Evolutionary conservation across 1,140 invertebrate species (phyloP), one percentile per base, ranked within the genome.

Genomic region (Rhagoletis pomonella): DNA sequence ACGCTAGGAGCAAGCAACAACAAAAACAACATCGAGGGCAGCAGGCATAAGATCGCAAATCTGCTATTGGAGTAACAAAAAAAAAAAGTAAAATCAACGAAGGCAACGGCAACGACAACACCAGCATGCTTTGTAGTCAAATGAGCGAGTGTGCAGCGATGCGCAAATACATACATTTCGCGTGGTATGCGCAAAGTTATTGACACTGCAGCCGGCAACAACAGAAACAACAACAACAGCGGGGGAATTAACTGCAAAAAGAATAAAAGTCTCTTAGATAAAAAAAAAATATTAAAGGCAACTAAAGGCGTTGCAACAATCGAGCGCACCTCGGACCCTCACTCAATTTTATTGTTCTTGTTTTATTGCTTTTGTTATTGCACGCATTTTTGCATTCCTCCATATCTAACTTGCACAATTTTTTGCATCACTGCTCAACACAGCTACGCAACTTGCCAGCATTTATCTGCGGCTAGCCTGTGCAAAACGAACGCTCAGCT

Each of bases 151-250:
- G 29, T 29, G 50, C 50, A 14, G 12, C 60, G 12, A 62, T 62
- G 60, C 12, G 60, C 60, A 62, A 14, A 62, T 62, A 39, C 58
- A n/a, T 17, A n/a, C 64, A 3, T 67, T 67, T 19, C 64, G 64
- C 73, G 17, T 81, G 73, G 73, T 81, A 81, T 81, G 47, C 73
- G 9, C 73, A 81, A 81, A 81, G 73, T 55, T 81, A 73, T 81
- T 81, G 73, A 58, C 73, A 81, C 47, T 81, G 47, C 47, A 19
- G 19, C n/a, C n/a, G 10, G 10, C n/a, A 81, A 81, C 17, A 81
- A 81, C 55, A 19, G 7, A 6, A 55, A 81, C 50, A 81, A 55
- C 17, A 55, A 77, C 9, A 69, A 44, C n/a, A 73, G 1, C 3
- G 19, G 0, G 50, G 19, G 29, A 19, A 50, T 29, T 12, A 69